phyloP scores from a whole-genome alignment of 2,113 vertebrate species.

The Diadophis punctatus region DNA sequence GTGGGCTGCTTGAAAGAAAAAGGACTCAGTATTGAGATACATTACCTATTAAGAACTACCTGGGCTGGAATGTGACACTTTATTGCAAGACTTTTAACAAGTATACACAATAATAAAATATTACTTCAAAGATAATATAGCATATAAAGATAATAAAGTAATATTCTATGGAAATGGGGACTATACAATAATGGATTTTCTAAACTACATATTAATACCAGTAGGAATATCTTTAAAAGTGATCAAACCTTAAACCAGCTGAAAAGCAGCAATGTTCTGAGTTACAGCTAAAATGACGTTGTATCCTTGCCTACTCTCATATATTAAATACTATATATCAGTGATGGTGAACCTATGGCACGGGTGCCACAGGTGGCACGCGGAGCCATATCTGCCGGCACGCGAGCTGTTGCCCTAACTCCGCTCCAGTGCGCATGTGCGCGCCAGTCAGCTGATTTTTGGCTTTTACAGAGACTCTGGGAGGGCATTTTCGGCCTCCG shows the following conservation, averaged over 20 bases:
- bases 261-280: not conserved
- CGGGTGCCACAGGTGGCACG: no score
- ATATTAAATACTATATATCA: not conserved
- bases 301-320: not conserved
- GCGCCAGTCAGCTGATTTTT: no score
- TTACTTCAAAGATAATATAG: not conserved
- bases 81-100: not conserved
- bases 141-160: not conserved
- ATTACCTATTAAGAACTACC: not conserved
- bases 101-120: not conserved
- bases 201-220: not conserved
- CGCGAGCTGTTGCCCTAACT: no score
- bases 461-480: no score
- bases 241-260: not conserved
- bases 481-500: no score
- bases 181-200: not conserved
- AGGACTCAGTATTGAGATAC: not conserved
- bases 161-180: not conserved
- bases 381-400: no score
- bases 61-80: not conserved
- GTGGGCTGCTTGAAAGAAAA: constrained; percentile 14
- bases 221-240: not conserved
- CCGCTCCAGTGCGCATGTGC: no score
- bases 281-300: not conserved
- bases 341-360: no score